These are phyloP conservation scores for Sebastes diaconus DNA, from an alignment of 2,797 vertebrate genomes.

Conservation along the genomic window DNA sequence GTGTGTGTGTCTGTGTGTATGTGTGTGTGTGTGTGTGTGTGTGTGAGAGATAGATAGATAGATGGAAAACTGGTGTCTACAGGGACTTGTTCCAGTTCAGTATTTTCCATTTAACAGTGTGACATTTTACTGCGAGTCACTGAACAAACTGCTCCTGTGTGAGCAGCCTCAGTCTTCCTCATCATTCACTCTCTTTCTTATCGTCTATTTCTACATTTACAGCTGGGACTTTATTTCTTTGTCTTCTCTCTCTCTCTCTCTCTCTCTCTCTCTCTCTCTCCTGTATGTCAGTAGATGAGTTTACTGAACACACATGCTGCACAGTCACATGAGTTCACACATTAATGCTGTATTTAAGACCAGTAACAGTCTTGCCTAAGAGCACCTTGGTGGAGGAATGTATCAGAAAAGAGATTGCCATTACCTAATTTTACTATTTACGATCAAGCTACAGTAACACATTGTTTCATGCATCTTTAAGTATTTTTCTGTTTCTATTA, in stretches of 20 bases:
- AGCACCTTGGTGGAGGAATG: too few relatives aligned
- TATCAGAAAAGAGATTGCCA: neutral
- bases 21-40: neutral
- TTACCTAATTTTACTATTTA: neutral
- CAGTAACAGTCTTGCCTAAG: too few relatives aligned
- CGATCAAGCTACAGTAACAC: neutral
- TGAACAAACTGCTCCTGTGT: constrained; percentile 47
- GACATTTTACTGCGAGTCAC: constrained; percentile 34
- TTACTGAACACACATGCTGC: neutral
- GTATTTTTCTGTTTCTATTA: neutral
- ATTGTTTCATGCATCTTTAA: neutral
- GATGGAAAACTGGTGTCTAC: constrained; percentile 23
- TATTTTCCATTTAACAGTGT: constrained; percentile 48
- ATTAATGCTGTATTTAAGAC: too few relatives aligned
- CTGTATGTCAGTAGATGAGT: neutral
- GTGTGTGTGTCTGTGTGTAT: neutral
- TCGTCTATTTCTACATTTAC: constrained; percentile 8
- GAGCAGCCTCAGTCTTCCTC: constrained; percentile 5
- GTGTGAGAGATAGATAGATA: neutral
- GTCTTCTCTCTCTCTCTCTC: neutral
- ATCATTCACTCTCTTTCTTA: constrained; percentile 15
- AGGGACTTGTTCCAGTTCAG: constrained; percentile 59
- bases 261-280: neutral
- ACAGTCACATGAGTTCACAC: too few relatives aligned
- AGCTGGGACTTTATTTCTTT: neutral